Percentiles rank a stretch among this genome's conserved stretches.
Conservation (phyloP, 1,140 invertebrate genomes). For the Linepithema humile region DNA sequence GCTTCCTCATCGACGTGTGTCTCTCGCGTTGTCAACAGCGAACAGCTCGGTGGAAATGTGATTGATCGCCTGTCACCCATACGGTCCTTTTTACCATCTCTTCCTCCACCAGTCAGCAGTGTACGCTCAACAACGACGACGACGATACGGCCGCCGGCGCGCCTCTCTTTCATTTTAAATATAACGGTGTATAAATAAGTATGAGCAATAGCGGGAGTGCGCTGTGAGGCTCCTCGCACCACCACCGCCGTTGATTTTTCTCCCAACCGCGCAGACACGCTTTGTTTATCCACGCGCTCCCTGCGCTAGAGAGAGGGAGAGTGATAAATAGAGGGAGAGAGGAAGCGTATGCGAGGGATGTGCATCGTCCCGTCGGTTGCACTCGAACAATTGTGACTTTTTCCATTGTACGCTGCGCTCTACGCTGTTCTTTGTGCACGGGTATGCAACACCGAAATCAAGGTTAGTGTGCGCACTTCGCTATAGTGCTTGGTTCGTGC, state of each 20-base stretch:
- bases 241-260: slow-evolving; percentile 67
- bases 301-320: background rate
- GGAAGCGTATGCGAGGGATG: background rate
- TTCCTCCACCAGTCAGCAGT: background rate
- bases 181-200: slow-evolving; percentile 85
- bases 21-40: background rate
- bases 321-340: background rate
- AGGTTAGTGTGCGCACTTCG: slow-evolving; percentile 73
- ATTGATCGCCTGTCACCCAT: background rate
- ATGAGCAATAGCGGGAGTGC: slow-evolving; percentile 84
- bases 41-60: background rate
- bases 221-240: slow-evolving; percentile 75
- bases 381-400: slow-evolving; percentile 57
- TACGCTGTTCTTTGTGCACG: slow-evolving; percentile 70
- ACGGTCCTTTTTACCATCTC: background rate
- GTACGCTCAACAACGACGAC: slow-evolving; percentile 57
- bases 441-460: slow-evolving; percentile 70
- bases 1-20: background rate
- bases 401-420: slow-evolving; percentile 67
- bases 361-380: slow-evolving; percentile 53
- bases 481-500: too few relatives aligned
- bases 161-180: slow-evolving; percentile 83
- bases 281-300: slow-evolving; percentile 45
- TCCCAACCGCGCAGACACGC: background rate
- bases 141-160: slow-evolving; percentile 63